Conservation (phyloP, 2,888 invertebrate genomes). For the Scaptomyza parva region DNA sequence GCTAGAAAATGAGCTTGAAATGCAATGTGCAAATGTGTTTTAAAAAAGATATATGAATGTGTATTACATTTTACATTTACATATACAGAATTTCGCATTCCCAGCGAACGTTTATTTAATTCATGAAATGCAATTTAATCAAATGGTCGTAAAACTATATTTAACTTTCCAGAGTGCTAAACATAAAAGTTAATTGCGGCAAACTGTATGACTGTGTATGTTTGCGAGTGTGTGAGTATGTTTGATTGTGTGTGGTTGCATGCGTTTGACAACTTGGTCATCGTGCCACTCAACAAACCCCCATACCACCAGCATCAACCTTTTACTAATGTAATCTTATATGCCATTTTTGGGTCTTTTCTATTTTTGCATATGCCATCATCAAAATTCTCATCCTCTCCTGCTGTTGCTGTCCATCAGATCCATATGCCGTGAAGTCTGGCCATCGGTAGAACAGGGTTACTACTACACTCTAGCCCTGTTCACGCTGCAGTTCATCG, state of each 20-base stretch:
- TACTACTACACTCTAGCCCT: slow-evolving; percentile 91
- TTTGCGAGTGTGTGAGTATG: slow-evolving; percentile 2
- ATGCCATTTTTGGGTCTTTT: slow-evolving; percentile 9
- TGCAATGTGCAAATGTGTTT: no score
- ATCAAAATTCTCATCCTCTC: slow-evolving; percentile 15
- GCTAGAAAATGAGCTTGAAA: slow-evolving; percentile 28
- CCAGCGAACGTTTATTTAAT: background rate
- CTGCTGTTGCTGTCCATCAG: slow-evolving; percentile 82
- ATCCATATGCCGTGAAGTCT: slow-evolving; percentile 90
- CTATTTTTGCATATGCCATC: slow-evolving; percentile 21
- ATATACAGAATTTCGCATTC: background rate
- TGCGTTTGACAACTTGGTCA: slow-evolving; percentile 43
- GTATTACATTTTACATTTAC: slow-evolving; percentile 15
- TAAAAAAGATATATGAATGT: background rate
- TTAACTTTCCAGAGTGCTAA: slow-evolving; percentile 17
- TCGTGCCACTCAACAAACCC: background rate
- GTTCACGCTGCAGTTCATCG: slow-evolving; percentile 92
- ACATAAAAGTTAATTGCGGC: slow-evolving; percentile 25
- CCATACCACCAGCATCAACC: background rate
- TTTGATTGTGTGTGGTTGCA: slow-evolving; percentile 19
- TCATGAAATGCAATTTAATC: slow-evolving; percentile 2
- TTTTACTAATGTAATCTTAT: slow-evolving; percentile 38
- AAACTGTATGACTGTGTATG: no score
- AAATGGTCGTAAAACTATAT: background rate
- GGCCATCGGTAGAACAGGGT: slow-evolving; percentile 88